Base-by-base conservation (phyloP, 1,140 invertebrate genomes). In the Sitobion miscanthi region DNA sequence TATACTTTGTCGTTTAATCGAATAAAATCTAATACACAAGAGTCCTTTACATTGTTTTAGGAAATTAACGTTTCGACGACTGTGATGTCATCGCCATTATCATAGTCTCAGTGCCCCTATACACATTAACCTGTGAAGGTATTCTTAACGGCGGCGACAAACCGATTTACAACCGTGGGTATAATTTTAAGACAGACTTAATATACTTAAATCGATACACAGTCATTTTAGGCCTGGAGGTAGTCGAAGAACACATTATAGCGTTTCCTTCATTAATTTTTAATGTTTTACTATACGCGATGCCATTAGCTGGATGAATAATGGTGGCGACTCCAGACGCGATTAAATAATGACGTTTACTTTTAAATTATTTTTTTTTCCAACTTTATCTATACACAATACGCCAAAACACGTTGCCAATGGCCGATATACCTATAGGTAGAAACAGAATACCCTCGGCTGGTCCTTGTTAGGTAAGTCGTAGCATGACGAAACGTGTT, bases 381-480 rank as follows among this genome's bases (percentile, higher is more conserved):
- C n/a, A 77, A 77, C 62, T 77, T 77, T 77, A 77, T 35, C 62
- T n/a, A 30, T 23, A 77, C 62, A 85, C 62, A 85, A 85, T 42
- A 45, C 42, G 83, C 38, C 83, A 85, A 85, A 85, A 77, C n/a
- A 77, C 62, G 14, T 77, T 77, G 5, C 83, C 83, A 45, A 42
- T 42, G 42, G 23, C 8, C 83, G 83, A 45, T 42, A 38, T 83
- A 83, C 9, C 83, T 85, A 85, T 85, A 42, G 42, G 42, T 25
- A 42, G 5, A 38, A 83, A 42, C 45, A 30, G 21, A 86, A 86
- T 42, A 45, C 42, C 38, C 42, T 83, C 82, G 82, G 38, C 38
- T 85, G 82, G 83, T 85, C 38, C 85, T 42, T 47, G 88, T 90
- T 90, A 62, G 88, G 88, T 90, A 90, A 90, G 88, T 90, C 88